phyloP scores from a whole-genome alignment of 2,113 vertebrate genomes.

The Upupa epops region DNA sequence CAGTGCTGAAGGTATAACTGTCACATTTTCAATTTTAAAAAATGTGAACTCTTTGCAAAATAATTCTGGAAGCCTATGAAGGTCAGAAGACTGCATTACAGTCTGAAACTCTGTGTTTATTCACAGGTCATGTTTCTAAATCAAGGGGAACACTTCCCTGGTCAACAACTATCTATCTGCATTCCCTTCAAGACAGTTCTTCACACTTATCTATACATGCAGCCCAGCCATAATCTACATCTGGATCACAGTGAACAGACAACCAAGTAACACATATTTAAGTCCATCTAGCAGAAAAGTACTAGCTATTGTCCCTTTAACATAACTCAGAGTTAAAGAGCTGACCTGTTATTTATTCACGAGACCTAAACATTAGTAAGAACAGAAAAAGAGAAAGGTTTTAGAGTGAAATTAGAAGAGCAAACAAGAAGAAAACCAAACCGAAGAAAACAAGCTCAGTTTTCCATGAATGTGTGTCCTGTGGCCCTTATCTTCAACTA shows the following conservation, averaged over 20 bases:
- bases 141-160: not conserved
- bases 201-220: not conserved
- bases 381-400: not conserved
- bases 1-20: not conserved
- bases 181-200: not conserved
- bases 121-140: not conserved
- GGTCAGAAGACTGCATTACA: not conserved
- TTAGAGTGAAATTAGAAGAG: not conserved
- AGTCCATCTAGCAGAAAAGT: not conserved
- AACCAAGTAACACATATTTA: rapidly evolving
- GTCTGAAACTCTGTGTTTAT: not conserved
- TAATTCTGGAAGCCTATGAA: not conserved
- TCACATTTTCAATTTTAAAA: not conserved
- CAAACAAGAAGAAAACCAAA: not conserved
- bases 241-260: not conserved
- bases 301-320: not conserved
- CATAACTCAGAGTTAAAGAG: not conserved
- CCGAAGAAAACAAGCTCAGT: not conserved
- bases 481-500: not conserved
- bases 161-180: not conserved
- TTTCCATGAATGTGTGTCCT: rapidly evolving
- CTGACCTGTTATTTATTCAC: not conserved
- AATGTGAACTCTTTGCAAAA: not conserved
- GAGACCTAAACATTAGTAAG: not conserved
- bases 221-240: not conserved